These are phyloP conservation scores for Pseudois nayaur DNA, from an alignment of 2,113 vertebrate species.

Conservation along the genomic window DNA sequence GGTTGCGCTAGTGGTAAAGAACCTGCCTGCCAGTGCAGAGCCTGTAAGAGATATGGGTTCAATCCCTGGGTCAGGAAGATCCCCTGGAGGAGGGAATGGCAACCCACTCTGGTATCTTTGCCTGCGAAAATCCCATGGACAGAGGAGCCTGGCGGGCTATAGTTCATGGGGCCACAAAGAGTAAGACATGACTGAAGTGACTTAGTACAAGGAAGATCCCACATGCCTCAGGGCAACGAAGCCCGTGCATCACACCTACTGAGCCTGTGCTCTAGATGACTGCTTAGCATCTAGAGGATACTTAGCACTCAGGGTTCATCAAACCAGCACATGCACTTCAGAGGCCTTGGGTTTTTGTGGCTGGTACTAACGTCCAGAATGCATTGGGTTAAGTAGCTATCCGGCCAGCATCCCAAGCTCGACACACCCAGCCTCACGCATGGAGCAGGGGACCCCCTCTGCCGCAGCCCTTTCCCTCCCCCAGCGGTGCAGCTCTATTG, in stretches of 20 bases:
- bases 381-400: neutral
- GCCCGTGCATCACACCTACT: neutral
- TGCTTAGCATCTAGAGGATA: neutral
- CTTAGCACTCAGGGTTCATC: neutral
- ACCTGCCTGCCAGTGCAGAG: neutral
- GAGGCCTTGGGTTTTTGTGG: neutral
- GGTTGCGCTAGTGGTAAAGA: neutral
- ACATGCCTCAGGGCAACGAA: neutral
- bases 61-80: neutral
- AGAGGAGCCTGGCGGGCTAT: neutral
- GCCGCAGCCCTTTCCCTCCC: accelerated
- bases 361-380: neutral
- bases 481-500: accelerated
- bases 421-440: neutral
- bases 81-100: neutral
- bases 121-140: neutral
- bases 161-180: neutral
- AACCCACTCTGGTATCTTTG: neutral
- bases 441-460: neutral
- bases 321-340: neutral
- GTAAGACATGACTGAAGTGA: neutral
- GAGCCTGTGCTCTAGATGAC: neutral
- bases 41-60: neutral
- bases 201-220: neutral
- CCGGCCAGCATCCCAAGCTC: neutral